Conservation (phyloP, 2,888 invertebrate species). For the Orthonevra nobilis region DNA sequence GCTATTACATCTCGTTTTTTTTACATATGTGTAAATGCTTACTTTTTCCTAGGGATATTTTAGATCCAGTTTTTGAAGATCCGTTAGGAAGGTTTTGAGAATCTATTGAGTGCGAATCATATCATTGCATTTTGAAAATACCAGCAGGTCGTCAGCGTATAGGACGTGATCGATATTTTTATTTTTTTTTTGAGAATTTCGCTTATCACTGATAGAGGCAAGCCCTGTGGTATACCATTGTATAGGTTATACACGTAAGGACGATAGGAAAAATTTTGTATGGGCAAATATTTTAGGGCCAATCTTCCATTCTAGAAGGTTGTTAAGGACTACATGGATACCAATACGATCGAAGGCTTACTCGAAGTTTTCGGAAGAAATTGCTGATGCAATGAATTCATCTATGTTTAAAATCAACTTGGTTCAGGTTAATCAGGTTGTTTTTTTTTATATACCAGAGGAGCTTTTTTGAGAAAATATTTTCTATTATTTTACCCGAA, state of each 20-base stretch:
- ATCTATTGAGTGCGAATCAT: not conserved
- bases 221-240: not conserved
- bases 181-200: too few relatives aligned
- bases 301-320: not conserved
- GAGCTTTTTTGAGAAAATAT: not conserved
- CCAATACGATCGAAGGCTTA: not conserved
- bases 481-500: not conserved
- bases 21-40: not conserved
- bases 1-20: not conserved
- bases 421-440: not conserved
- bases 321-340: not conserved
- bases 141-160: not conserved
- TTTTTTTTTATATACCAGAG: not conserved
- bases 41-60: not conserved
- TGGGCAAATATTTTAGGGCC: not conserved
- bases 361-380: not conserved
- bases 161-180: not conserved
- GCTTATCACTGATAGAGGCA: not conserved
- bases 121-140: not conserved
- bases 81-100: not conserved
- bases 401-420: conserved; percentile 14
- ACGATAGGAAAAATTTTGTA: not conserved
- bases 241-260: not conserved
- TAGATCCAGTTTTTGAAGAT: not conserved
- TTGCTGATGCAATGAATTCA: not conserved